A percentile compares a stretch with the other conserved stretches of the same genome.
phyloP scores from a whole-genome alignment of 2,113 vertebrate genomes.

The Sapayoa aenigma region DNA sequence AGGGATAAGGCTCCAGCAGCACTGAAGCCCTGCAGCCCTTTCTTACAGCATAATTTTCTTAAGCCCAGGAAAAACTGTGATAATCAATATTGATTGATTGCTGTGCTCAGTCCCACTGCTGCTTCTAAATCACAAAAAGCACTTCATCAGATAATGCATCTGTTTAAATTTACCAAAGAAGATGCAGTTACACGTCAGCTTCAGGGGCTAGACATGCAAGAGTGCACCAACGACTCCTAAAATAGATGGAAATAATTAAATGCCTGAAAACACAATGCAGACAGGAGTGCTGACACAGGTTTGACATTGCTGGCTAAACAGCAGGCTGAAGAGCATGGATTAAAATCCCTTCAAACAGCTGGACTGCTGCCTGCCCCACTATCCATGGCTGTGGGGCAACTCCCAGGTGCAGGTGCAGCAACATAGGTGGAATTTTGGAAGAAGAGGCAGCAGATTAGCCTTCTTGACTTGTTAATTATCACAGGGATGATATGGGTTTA shows the following conservation, averaged over 20 bases:
- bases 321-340: not conserved
- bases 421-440: not conserved
- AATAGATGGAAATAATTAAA: slow-evolving; percentile 22
- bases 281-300: not conserved
- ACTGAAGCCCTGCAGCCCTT: not conserved
- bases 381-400: not conserved
- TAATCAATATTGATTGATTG: slow-evolving; percentile 51
- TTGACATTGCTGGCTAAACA: not conserved
- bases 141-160: slow-evolving; percentile 28
- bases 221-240: not conserved
- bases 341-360: not conserved
- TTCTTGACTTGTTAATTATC: not conserved
- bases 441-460: not conserved
- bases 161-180: slow-evolving; percentile 23
- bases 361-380: not conserved
- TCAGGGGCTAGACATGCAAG: not conserved
- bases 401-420: not conserved
- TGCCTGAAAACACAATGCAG: not conserved
- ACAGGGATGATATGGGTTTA: not conserved
- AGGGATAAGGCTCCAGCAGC: not conserved
- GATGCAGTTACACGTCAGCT: not conserved
- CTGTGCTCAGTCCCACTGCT: not conserved
- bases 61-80: slow-evolving; percentile 10
- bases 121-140: slow-evolving; percentile 16
- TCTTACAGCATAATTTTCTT: not conserved